A percentile compares a stretch with the other conserved stretches of the same genome.
phyloP scores from a whole-genome alignment of 2,113 vertebrate genomes.

The Cephalopholis sonnerati region DNA sequence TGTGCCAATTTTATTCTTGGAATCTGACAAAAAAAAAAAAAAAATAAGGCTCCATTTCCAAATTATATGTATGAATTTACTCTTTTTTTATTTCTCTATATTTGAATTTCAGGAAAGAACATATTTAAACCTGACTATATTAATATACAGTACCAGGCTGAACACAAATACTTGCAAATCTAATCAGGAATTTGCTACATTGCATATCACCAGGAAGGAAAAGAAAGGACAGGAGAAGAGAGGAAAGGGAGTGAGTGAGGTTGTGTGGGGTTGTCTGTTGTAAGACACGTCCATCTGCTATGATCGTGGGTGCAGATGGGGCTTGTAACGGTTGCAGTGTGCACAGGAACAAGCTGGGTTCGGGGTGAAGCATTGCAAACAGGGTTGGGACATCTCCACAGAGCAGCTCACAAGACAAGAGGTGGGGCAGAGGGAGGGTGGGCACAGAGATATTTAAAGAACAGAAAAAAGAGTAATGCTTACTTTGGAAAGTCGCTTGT shows the following conservation, averaged over 20 bases:
- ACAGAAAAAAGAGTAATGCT: constrained; percentile 92
- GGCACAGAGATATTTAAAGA: constrained; percentile 73
- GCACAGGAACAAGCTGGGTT: constrained; percentile 53
- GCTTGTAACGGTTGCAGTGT: constrained; percentile 40
- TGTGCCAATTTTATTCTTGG: neutral
- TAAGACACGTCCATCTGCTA: constrained; percentile 44
- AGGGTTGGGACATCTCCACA: constrained; percentile 47
- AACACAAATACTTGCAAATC: neutral
- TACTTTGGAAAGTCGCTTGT: constrained; percentile 99
- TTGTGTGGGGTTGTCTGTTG: constrained; percentile 21
- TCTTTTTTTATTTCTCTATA: neutral
- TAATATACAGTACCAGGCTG: neutral
- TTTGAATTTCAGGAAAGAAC: neutral
- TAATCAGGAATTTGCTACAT: constrained; percentile 33
- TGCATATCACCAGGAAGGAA: constrained; percentile 53
- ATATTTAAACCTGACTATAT: neutral
- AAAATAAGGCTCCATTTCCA: neutral
- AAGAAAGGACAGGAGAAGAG: constrained; percentile 19
- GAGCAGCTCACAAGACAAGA: constrained; percentile 71
- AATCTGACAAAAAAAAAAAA: neutral
- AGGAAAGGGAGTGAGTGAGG: constrained; percentile 37
- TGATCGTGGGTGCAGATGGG: constrained; percentile 52
- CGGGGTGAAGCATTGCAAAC: constrained; percentile 53
- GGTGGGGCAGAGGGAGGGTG: constrained; percentile 45
- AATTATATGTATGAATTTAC: neutral